These are phyloP conservation scores for Micrasema minimum DNA, from an alignment of 1,140 invertebrate species.

Conservation along the genomic window DNA sequence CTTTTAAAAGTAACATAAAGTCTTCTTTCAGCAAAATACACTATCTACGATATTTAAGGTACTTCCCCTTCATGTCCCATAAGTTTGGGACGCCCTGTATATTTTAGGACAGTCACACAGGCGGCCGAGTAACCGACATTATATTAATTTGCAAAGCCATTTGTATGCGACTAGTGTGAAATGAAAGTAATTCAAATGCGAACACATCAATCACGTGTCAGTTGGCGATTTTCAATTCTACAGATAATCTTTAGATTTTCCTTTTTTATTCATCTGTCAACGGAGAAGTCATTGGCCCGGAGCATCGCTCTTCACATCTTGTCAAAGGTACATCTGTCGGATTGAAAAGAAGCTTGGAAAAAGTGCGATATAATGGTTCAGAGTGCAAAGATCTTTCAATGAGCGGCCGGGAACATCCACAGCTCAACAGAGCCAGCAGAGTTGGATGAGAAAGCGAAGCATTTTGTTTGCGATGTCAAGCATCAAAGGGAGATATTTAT, in stretches of 20 bases:
- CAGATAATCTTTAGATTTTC: constrained; percentile 1
- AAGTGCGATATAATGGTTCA: constrained; percentile 12
- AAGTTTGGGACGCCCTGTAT: no score
- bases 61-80: no score
- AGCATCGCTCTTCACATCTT: constrained; percentile 13
- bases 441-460: background rate
- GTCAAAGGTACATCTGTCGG: constrained; percentile 9
- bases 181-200: background rate
- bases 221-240: constrained; percentile 3
- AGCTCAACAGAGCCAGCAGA: no score
- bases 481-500: background rate
- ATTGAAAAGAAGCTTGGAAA: constrained; percentile 26
- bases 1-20: no score
- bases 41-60: no score
- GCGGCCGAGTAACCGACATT: constrained; percentile 20
- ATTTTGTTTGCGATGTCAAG: background rate
- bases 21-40: no score
- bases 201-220: constrained; percentile 1
- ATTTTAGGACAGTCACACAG: background rate
- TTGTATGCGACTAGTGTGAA: background rate
- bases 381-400: constrained; percentile 24
- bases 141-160: background rate
- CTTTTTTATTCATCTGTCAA: constrained; percentile 23
- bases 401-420: background rate
- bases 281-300: constrained; percentile 15